phyloP scores from a whole-genome alignment of 2,888 invertebrate genomes.

The Dinocampus coccinellae region DNA sequence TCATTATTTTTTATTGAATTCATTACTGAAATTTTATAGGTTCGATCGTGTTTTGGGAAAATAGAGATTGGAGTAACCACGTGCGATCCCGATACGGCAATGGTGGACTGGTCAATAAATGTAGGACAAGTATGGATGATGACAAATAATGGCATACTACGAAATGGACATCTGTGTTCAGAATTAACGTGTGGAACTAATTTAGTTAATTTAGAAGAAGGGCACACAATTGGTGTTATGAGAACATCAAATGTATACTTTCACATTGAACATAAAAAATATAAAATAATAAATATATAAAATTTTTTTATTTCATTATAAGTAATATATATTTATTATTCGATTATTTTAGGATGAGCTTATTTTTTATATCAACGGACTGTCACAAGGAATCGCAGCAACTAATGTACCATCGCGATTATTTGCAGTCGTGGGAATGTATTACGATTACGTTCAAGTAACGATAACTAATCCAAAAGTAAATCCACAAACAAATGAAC shows the following conservation, averaged over 20 bases:
- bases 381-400: constrained; percentile 89
- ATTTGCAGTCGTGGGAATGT: constrained; percentile 85
- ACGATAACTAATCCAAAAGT: constrained; percentile 71
- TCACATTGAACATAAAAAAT: background rate
- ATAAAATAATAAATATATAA: too few species aligned
- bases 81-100: constrained; percentile 77
- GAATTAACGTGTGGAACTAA: constrained; percentile 87
- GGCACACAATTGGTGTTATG: constrained; percentile 88
- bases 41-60: constrained; percentile 84
- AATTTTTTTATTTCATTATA: background rate
- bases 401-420: constrained; percentile 81
- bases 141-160: constrained; percentile 87
- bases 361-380: constrained; percentile 89
- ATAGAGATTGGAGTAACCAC: constrained; percentile 83
- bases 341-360: constrained; percentile 77
- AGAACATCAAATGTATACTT: constrained; percentile 78
- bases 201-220: constrained; percentile 85
- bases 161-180: constrained; percentile 85
- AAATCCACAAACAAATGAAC: constrained; percentile 49
- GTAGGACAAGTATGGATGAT: constrained; percentile 91
- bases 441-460: constrained; percentile 87
- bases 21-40: too few species aligned
- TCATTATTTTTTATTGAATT: constrained; percentile 14
- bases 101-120: constrained; percentile 84
- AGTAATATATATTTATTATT: background rate